These are phyloP conservation scores for Stegodyphus mimosarum DNA, from an alignment of 1,140 invertebrate genomes.

Conservation along the genomic window DNA sequence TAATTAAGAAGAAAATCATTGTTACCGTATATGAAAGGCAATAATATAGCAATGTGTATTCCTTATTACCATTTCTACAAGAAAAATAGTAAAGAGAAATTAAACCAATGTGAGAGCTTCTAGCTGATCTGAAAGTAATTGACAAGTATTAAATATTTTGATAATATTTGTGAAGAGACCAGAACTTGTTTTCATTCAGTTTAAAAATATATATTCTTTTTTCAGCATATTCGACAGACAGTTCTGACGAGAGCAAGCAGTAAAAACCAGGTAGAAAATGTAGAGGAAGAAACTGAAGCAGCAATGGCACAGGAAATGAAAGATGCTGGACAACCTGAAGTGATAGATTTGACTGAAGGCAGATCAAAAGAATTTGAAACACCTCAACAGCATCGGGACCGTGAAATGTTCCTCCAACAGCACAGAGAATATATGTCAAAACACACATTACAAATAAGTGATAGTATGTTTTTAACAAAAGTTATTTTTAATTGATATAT, in stretches of 20 bases:
- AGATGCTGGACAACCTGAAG: constrained; percentile 73
- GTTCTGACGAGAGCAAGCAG: constrained; percentile 82
- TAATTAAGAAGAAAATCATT: too few species aligned
- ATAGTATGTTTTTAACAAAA: constrained; percentile 66
- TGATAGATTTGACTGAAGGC: constrained; percentile 83
- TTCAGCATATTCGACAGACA: constrained; percentile 89
- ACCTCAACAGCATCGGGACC: constrained; percentile 16
- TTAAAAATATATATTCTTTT: neutral
- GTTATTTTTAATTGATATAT: neutral
- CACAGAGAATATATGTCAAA: constrained; percentile 74
- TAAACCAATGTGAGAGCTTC: too few species aligned
- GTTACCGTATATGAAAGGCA: too few species aligned
- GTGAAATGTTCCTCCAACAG: constrained; percentile 71
- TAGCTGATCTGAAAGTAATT: too few species aligned
- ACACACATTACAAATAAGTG: constrained; percentile 72
- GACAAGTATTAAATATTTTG: too few species aligned
- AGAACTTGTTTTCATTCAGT: too few species aligned
- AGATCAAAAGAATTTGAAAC: constrained; percentile 63
- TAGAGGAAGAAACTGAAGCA: constrained; percentile 74
- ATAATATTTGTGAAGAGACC: too few species aligned
- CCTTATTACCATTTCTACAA: too few species aligned
- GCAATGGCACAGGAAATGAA: constrained; percentile 71
- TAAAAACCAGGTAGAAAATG: constrained; percentile 75
- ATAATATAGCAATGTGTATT: too few species aligned
- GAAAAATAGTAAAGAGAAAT: too few species aligned